These are phyloP conservation scores for Ictidomys tridecemlineatus DNA, from an alignment of 2,113 vertebrate species.

Conservation along the genomic window DNA sequence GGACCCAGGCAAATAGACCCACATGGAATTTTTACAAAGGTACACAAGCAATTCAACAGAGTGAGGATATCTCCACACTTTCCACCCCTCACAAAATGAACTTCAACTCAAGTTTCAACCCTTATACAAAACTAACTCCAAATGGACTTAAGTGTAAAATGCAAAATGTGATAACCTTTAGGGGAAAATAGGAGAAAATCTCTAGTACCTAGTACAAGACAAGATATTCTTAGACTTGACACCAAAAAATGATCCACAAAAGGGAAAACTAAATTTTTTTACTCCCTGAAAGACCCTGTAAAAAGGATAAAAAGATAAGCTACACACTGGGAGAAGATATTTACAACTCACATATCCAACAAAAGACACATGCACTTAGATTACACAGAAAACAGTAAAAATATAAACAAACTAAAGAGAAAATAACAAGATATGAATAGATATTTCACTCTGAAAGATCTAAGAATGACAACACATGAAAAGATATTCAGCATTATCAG, in stretches of 20 bases:
- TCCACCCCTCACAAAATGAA: neutral
- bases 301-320: neutral
- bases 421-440: neutral
- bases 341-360: neutral
- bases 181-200: neutral
- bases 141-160: neutral
- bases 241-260: neutral
- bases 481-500: no score
- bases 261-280: neutral
- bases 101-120: neutral
- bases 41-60: neutral
- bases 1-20: neutral
- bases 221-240: neutral
- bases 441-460: neutral
- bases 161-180: neutral
- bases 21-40: neutral
- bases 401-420: neutral
- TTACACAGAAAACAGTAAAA: neutral
- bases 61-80: neutral
- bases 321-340: neutral
- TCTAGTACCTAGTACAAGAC: neutral
- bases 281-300: neutral
- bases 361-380: neutral
- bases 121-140: neutral
- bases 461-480: neutral